Percentiles rank a stretch among this genome's conserved stretches.
Conservation (phyloP, 2,113 vertebrate species). For the Cnemophilus loriae region DNA sequence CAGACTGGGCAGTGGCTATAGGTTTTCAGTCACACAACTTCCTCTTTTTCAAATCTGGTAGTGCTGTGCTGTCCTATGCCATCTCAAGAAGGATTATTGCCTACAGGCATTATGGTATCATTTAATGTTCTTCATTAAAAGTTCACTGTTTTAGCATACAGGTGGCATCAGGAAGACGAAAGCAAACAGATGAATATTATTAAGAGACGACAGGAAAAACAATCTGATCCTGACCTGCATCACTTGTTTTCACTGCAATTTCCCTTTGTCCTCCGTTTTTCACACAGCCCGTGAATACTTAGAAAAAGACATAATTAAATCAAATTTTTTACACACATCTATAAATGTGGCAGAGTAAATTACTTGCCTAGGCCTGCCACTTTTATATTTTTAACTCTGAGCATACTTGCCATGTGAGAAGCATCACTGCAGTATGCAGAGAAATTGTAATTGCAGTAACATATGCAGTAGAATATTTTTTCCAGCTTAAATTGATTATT, state of each 20-base stretch:
- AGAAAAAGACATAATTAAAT: neutral
- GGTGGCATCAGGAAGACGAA: constrained; percentile 3
- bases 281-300: neutral
- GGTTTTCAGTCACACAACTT: neutral
- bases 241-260: neutral
- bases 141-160: neutral
- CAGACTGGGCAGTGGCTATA: neutral
- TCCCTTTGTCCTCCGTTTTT: neutral
- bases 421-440: constrained; percentile 17
- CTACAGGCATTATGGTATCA: neutral
- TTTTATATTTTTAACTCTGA: constrained; percentile 17
- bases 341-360: neutral
- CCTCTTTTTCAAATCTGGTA: neutral
- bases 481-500: constrained; percentile 8
- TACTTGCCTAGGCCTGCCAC: neutral
- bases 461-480: constrained; percentile 5
- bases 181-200: neutral
- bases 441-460: neutral
- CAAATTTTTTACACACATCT: neutral
- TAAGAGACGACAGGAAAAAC: neutral
- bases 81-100: neutral
- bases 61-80: neutral
- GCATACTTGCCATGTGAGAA: neutral
- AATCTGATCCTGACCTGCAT: neutral
- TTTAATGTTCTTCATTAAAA: neutral